phyloP scores from a whole-genome alignment of 2,888 invertebrate species.

The Coecobrya sp. region DNA sequence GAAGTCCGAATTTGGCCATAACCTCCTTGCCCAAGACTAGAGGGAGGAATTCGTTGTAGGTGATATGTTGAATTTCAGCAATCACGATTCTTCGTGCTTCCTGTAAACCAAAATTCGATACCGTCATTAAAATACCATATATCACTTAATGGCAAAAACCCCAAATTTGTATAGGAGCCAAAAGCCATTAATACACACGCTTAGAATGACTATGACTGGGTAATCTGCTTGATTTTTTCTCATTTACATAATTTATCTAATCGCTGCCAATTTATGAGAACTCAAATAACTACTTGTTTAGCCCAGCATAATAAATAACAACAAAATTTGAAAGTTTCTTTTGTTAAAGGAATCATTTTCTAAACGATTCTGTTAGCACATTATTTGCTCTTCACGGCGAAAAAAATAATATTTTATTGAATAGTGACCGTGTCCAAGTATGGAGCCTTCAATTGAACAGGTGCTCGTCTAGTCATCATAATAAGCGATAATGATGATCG shows the following conservation, averaged over 20 bases:
- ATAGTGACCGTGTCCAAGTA: constrained; percentile 6
- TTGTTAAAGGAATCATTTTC: too few species aligned
- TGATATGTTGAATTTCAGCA: constrained; percentile 96
- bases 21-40: constrained; percentile 96
- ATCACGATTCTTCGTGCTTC: constrained; percentile 95
- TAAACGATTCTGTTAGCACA: background rate
- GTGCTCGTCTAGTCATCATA: background rate
- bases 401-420: background rate
- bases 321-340: too few species aligned
- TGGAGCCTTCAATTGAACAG: background rate
- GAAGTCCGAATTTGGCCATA: constrained; percentile 96
- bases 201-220: background rate
- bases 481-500: background rate
- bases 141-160: background rate
- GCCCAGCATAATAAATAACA: too few species aligned
- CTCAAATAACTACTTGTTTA: background rate
- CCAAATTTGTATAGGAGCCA: constrained; percentile 7
- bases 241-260: constrained; percentile 28
- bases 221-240: constrained; percentile 1
- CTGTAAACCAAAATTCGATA: constrained; percentile 86
- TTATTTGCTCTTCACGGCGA: constrained; percentile 5
- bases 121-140: constrained; percentile 31
- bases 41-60: constrained; percentile 96
- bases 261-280: constrained; percentile 29
- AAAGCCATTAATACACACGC: constrained; percentile 5